Evolutionary conservation across 92 coral and sea anemone species (phyloP).

Genomic region (Parazoanthus swiftii): DNA sequence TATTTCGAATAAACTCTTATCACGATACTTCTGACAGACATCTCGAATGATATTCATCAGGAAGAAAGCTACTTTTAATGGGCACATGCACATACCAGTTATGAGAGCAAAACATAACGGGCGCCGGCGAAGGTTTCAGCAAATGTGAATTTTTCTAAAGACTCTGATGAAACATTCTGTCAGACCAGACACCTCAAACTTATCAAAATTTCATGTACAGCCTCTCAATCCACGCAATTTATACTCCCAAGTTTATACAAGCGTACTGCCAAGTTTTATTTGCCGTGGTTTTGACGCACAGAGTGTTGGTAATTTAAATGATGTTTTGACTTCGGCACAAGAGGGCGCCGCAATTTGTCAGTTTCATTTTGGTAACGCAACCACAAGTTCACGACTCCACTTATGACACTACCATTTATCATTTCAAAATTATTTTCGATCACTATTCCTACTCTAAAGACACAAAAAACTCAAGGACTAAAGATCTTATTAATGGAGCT

Average conservation of each 20-base stretch:
- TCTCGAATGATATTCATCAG: neutral
- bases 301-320: neutral
- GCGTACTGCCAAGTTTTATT: neutral
- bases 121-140: neutral
- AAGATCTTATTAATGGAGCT: neutral
- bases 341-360: neutral
- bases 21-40: conserved; percentile 2
- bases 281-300: neutral
- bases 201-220: neutral
- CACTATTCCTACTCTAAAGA: neutral
- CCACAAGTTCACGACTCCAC: conserved; percentile 13
- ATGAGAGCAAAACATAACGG: neutral
- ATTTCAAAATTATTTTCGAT: neutral
- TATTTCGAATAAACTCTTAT: neutral
- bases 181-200: too few species aligned
- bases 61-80: neutral
- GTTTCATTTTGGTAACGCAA: neutral
- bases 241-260: neutral
- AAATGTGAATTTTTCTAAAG: neutral
- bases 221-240: neutral
- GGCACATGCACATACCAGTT: neutral
- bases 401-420: neutral
- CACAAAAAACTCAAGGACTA: neutral
- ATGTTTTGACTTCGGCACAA: conserved; percentile 3
- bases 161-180: too few species aligned